These are phyloP conservation scores for Recurvirostra avosetta DNA, from an alignment of 2,113 vertebrate species.

Conservation along the genomic window DNA sequence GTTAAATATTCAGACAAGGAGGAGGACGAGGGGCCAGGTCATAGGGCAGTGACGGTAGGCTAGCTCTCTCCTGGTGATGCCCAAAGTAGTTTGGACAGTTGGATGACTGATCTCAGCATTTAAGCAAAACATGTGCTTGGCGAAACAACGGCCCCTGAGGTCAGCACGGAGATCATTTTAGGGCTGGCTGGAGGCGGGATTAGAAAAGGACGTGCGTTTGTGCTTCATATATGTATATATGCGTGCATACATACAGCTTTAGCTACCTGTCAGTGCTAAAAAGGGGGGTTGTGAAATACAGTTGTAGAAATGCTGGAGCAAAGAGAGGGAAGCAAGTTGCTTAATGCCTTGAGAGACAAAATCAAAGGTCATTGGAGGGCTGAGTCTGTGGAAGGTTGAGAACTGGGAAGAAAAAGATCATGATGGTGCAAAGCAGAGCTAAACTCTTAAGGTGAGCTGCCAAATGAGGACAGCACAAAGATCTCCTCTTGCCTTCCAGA, in stretches of 20 bases:
- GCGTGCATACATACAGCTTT: neutral
- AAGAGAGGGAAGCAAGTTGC: neutral
- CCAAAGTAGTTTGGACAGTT: constrained; percentile 24
- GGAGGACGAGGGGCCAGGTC: neutral
- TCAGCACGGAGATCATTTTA: neutral
- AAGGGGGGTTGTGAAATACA: neutral
- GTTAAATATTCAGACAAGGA: neutral
- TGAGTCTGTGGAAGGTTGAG: neutral
- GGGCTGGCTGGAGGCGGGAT: neutral
- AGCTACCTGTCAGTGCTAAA: neutral
- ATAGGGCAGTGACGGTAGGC: neutral
- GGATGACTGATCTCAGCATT: neutral
- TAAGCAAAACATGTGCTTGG: constrained; percentile 10
- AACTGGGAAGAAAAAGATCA: neutral
- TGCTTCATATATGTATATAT: no score
- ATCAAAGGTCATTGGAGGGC: neutral
- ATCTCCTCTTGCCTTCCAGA: neutral
- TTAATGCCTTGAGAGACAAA: neutral
- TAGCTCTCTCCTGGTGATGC: neutral
- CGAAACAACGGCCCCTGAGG: neutral
- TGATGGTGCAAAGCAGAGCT: neutral
- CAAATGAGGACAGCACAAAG: neutral
- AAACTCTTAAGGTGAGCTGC: neutral
- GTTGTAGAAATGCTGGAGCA: neutral
- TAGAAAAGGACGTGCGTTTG: neutral